Percentiles rank a stretch among this genome's conserved stretches.
phyloP scores from a whole-genome alignment of 2,113 vertebrate species.

The Lepisosteus oculatus region DNA sequence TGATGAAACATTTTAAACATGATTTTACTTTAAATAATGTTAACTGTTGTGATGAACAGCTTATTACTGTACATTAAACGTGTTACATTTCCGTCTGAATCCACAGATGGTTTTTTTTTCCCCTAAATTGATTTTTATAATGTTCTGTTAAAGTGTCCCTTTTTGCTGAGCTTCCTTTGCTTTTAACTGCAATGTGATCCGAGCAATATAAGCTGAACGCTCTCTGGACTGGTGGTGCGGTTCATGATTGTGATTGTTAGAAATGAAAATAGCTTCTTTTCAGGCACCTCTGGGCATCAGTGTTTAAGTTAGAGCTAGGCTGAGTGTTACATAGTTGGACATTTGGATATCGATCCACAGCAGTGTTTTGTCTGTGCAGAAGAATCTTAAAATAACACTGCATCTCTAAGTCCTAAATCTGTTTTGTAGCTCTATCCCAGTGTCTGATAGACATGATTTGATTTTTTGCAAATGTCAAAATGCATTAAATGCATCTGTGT shows the following conservation, averaged over 20 bases:
- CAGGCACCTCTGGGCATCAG: background rate
- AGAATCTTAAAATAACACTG: too few relatives aligned
- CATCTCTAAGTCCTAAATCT: too few relatives aligned
- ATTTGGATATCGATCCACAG: background rate
- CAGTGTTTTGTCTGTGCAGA: too few relatives aligned
- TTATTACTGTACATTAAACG: too few relatives aligned
- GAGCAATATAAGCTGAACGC: conserved; percentile 7
- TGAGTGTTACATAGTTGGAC: background rate
- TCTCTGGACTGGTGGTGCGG: background rate
- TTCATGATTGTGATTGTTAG: too few relatives aligned
- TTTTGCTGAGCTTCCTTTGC: conserved; percentile 24
- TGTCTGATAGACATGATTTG: too few relatives aligned
- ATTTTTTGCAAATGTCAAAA: too few relatives aligned
- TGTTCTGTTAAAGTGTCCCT: conserved; percentile 24
- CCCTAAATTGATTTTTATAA: conserved; percentile 33
- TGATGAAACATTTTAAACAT: too few relatives aligned
- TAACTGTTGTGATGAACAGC: too few relatives aligned
- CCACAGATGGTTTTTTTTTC: conserved; percentile 27
- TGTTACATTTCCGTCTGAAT: conserved; percentile 17
- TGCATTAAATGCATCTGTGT: too few relatives aligned
- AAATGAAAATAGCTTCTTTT: background rate
- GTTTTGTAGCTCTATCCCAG: too few relatives aligned
- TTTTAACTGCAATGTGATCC: conserved; percentile 47
- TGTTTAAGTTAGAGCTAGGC: background rate
- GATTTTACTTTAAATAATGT: too few relatives aligned